Evolutionary conservation across 2,888 invertebrate species (phyloP).

Genomic region (Danaus chrysippus): DNA sequence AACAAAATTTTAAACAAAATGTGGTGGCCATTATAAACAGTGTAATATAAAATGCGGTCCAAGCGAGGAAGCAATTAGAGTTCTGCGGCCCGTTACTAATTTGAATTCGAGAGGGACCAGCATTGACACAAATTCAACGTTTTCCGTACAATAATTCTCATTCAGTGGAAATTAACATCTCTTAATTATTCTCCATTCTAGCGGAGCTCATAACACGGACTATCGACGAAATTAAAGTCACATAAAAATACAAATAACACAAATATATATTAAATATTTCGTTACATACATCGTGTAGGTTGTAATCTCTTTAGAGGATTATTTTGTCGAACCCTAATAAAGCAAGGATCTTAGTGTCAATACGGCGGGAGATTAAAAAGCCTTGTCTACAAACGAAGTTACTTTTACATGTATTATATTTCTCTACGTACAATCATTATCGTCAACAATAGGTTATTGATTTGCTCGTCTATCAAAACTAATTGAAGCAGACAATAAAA

Average conservation of each 20-base stretch:
- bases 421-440: neutral
- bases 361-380: no score
- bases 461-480: slow-evolving; percentile 17
- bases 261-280: neutral
- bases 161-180: neutral
- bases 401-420: neutral
- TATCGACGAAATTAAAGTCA: neutral
- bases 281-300: slow-evolving; percentile 12
- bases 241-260: slow-evolving; percentile 8
- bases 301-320: slow-evolving; percentile 14
- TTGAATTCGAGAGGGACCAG: slow-evolving; percentile 16
- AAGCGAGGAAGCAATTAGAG: slow-evolving; percentile 17
- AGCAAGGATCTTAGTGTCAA: no score
- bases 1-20: neutral
- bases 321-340: slow-evolving; percentile 7
- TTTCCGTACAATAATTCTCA: slow-evolving; percentile 4
- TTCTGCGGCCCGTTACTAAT: slow-evolving; percentile 18
- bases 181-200: slow-evolving; percentile 2
- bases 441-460: slow-evolving; percentile 1
- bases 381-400: no score
- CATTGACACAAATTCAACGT: no score
- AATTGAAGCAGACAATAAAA: slow-evolving; percentile 26
- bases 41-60: neutral
- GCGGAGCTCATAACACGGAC: neutral
- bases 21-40: neutral